Percentiles rank a stretch among this genome's conserved stretches.
Conservation (phyloP, 2,797 vertebrate genomes). For the Cuniculus paca region DNA sequence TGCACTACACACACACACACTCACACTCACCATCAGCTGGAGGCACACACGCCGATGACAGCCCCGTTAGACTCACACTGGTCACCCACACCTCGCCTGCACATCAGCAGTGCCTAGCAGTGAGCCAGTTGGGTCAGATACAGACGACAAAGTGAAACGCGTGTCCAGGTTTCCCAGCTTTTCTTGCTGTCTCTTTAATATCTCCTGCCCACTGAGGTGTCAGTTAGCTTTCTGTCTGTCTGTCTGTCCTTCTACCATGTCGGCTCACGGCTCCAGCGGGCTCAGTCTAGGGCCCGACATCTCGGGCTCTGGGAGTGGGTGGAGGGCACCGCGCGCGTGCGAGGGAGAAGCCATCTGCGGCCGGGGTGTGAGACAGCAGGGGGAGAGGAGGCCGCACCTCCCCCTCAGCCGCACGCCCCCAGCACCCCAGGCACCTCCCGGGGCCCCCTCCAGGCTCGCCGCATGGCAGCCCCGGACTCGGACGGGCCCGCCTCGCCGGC, state of each 20-base stretch:
- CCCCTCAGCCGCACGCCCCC: not conserved
- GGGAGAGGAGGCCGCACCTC: not conserved
- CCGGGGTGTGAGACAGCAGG: not conserved
- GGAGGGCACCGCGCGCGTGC: fast-evolving
- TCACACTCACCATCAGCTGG: too few species aligned
- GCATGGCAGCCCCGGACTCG: too few species aligned
- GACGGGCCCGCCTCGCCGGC: too few species aligned
- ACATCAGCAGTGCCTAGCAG: too few species aligned
- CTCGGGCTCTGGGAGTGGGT: too few species aligned
- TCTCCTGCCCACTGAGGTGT: not conserved
- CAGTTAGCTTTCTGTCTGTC: not conserved
- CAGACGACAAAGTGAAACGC: not conserved
- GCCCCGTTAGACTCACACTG: not conserved
- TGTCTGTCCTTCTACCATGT: not conserved
- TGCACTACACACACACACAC: not conserved
- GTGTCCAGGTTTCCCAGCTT: not conserved
- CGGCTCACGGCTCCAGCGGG: too few species aligned
- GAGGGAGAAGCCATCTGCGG: too few species aligned
- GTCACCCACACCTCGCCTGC: not conserved
- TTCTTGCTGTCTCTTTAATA: not conserved
- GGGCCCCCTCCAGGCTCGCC: too few species aligned
- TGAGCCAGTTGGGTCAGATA: not conserved
- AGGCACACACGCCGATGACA: not conserved
- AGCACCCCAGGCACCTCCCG: too few species aligned
- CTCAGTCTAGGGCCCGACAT: not conserved